These are phyloP conservation scores for Xestia ashworthii DNA, from an alignment of 2,888 invertebrate species.

Conservation along the genomic window DNA sequence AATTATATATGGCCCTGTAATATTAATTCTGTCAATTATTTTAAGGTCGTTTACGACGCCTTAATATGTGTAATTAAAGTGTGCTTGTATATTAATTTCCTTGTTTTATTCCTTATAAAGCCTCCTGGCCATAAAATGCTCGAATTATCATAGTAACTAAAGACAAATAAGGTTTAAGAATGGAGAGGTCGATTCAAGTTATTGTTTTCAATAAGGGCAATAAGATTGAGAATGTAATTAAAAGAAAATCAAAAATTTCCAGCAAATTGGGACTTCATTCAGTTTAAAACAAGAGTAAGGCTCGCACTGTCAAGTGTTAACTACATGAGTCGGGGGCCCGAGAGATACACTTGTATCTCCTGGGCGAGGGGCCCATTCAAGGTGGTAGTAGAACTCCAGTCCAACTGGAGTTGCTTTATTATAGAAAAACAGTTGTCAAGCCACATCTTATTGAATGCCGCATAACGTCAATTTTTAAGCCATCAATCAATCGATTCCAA, in stretches of 20 bases:
- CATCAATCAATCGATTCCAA: conserved; percentile 20
- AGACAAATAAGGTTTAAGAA: conserved; percentile 21
- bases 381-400: too few species aligned
- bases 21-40: conserved; percentile 1
- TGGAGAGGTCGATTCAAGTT: neutral
- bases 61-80: neutral
- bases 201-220: neutral
- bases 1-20: neutral
- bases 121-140: conserved; percentile 23
- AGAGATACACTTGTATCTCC: too few species aligned
- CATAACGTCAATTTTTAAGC: neutral
- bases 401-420: neutral
- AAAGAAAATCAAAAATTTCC: too few species aligned
- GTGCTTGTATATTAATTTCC: conserved; percentile 6
- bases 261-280: neutral
- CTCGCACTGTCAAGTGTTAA: too few species aligned
- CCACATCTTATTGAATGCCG: neutral
- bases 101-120: conserved; percentile 5
- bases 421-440: neutral
- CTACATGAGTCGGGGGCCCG: too few species aligned
- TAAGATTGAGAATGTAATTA: neutral
- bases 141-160: neutral
- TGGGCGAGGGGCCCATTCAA: too few species aligned
- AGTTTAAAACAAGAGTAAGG: neutral
- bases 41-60: conserved; percentile 21